Conservation (phyloP, 2,888 invertebrate genomes). For the Calameuta pallipes region DNA sequence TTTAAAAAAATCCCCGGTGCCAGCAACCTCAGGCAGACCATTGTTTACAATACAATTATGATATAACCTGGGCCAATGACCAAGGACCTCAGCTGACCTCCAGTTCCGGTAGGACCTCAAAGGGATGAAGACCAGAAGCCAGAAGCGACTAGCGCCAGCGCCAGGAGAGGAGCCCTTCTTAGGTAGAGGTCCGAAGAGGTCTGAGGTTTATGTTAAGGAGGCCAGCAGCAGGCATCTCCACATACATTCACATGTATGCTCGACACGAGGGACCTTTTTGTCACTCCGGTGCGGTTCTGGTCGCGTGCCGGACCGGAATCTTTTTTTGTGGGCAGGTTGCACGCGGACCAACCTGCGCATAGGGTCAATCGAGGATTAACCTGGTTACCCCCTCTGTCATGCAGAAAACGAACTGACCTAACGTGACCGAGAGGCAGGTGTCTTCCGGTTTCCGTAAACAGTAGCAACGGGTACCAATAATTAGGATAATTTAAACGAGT, state of each 20-base stretch:
- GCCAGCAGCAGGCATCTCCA: slow-evolving; percentile 17
- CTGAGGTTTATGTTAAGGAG: slow-evolving; percentile 44
- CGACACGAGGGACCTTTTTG: slow-evolving; percentile 55
- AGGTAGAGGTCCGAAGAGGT: slow-evolving; percentile 20
- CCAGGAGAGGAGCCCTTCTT: background rate
- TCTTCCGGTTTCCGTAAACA: slow-evolving; percentile 35
- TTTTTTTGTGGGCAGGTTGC: slow-evolving; percentile 42
- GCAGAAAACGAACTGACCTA: slow-evolving; percentile 44
- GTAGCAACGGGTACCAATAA: background rate
- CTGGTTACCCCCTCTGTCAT: slow-evolving; percentile 51
- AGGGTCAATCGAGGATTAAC: slow-evolving; percentile 62
- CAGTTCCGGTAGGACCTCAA: too few relatives aligned
- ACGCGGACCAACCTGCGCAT: slow-evolving; percentile 42
- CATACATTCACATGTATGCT: slow-evolving; percentile 15
- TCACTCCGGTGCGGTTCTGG: slow-evolving; percentile 50
- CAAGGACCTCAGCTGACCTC: too few relatives aligned
- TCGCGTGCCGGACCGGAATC: slow-evolving; percentile 63
- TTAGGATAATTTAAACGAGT: too few relatives aligned
- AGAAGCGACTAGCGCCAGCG: too few relatives aligned
- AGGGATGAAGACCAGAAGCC: too few relatives aligned
- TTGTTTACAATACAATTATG: too few relatives aligned
- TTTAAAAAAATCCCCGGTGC: too few relatives aligned
- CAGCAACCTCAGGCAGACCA: too few relatives aligned
- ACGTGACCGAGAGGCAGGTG: slow-evolving; percentile 44
- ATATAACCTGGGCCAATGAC: too few relatives aligned